Base-by-base conservation (phyloP, 2,113 vertebrate genomes). In the Aix galericulata region DNA sequence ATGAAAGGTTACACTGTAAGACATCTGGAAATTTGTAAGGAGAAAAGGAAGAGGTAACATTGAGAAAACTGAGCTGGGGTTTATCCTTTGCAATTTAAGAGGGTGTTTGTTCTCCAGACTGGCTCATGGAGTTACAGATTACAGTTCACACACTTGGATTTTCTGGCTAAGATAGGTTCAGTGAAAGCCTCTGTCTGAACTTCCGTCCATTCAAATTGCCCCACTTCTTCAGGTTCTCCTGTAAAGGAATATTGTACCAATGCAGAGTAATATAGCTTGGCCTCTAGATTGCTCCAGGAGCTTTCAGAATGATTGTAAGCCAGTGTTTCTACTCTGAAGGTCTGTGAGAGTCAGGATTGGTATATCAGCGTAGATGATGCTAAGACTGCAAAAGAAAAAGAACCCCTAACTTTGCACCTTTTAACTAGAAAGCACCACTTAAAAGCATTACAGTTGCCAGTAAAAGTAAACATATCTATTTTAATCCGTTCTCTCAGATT, bases 121-220 rank as follows among this genome's bases (percentile, higher is more conserved):
- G n/a, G 46, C 31, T 95, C 55, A 72, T 1, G 1, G 48, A 93
- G 60, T 79, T 52, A 38, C 56, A 77, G 46, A 11, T 91, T 83
- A 80, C 1, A 25, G 40, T 92, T 93, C 87, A 72, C 48, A 82
- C 20, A 89, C 74, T 29, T 59, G 59, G 50, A 67, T 92, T 94
- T 93, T 82, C 53, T 82, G 44, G 36, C 58, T 90, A 52, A 91
- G 86, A 77, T 34, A 82, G 56, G 38, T 72, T 80, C 63, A 26
- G 3, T 34, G 74, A 79, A 89, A 93, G 60, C 64, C 64, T 87
- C 48, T 64, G 4, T 26, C 72, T 79, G 86, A 88, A 56, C 68
- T 84, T 76, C 64, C 69, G 82, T 94, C 83, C 69, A 83, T 96
- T 87, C 81, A 77, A 68, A 95, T 93, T 56, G 79, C 71, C 85